These are phyloP conservation scores for Drosophila elegans DNA, from an alignment of 1,140 invertebrate species.

Conservation along the genomic window DNA sequence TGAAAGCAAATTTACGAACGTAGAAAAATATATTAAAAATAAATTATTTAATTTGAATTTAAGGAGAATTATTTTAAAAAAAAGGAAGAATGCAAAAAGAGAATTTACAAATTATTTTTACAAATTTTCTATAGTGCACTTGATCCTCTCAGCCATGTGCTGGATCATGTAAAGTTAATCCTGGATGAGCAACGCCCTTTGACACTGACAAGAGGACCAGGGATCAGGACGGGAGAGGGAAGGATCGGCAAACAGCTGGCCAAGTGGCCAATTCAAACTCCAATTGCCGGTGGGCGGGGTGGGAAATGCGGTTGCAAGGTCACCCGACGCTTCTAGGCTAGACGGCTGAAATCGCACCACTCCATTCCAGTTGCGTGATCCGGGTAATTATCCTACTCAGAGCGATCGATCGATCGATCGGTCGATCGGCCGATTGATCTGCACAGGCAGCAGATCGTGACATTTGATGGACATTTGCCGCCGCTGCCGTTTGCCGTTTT, in stretches of 20 bases:
- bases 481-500: slow-evolving; percentile 60
- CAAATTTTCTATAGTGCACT: slow-evolving; percentile 1
- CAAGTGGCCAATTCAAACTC: slow-evolving; percentile 38
- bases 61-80: too few species aligned
- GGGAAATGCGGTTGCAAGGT: slow-evolving; percentile 70
- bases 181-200: slow-evolving; percentile 70
- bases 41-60: too few species aligned
- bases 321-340: slow-evolving; percentile 39
- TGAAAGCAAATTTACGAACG: too few species aligned
- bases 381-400: slow-evolving; percentile 61
- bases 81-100: too few species aligned
- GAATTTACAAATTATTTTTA: neutral
- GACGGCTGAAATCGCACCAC: slow-evolving; percentile 17
- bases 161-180: slow-evolving; percentile 69
- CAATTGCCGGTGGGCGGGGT: slow-evolving; percentile 7
- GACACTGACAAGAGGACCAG: slow-evolving; percentile 22
- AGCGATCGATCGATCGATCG: slow-evolving; percentile 48
- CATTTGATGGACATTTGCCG: slow-evolving; percentile 80
- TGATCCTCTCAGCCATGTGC: slow-evolving; percentile 49
- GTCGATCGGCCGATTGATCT: slow-evolving; percentile 67
- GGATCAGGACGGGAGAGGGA: slow-evolving; percentile 3
- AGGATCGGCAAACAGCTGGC: slow-evolving; percentile 44
- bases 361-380: slow-evolving; percentile 62
- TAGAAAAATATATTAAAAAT: too few species aligned
- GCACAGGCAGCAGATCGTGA: slow-evolving; percentile 73